Conservation (phyloP, 2,888 invertebrate genomes). For the Cosmia pyralina region DNA sequence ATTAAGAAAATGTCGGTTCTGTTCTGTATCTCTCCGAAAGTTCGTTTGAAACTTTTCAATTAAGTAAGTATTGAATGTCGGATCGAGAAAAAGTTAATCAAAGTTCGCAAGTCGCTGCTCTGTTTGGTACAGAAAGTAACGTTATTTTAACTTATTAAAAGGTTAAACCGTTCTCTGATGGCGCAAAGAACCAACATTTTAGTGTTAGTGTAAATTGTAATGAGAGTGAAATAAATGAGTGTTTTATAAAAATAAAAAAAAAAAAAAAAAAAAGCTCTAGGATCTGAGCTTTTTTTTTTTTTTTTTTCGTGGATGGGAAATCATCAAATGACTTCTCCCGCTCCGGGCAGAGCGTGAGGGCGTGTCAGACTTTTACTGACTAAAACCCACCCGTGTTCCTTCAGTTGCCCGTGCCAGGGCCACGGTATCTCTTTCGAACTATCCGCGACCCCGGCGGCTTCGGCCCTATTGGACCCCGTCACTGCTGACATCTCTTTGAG, state of each 20-base stretch:
- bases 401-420: no score
- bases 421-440: no score
- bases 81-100: constrained; percentile 75
- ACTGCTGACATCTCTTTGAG: no score
- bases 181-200: not conserved
- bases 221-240: not conserved
- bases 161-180: constrained; percentile 25
- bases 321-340: no score
- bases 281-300: no score
- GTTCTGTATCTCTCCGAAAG: constrained; percentile 59
- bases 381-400: no score
- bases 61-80: constrained; percentile 76
- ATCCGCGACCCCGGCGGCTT: no score
- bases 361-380: no score
- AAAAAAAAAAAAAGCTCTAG: no score
- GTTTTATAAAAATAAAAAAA: not conserved
- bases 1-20: constrained; percentile 64
- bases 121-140: constrained; percentile 62
- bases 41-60: constrained; percentile 78
- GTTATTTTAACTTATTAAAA: constrained; percentile 67
- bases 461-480: no score
- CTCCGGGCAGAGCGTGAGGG: no score
- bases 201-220: constrained; percentile 3
- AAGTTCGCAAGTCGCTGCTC: constrained; percentile 67
- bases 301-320: no score